Percentiles rank a stretch among this genome's conserved stretches.
Conservation (phyloP, 1,140 invertebrate species). For the Magallana ariakensis region DNA sequence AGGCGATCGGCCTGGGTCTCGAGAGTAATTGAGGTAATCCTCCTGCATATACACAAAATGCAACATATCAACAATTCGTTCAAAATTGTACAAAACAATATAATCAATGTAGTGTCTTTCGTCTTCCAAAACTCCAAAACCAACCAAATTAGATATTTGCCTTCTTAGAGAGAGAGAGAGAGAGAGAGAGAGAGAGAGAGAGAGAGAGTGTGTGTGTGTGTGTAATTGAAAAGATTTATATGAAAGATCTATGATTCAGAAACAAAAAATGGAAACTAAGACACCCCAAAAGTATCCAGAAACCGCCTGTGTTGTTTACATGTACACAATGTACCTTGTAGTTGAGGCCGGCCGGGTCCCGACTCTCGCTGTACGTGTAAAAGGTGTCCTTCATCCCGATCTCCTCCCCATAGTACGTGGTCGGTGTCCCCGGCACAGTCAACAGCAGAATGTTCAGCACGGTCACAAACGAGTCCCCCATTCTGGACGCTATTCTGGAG, state of each 20-base stretch:
- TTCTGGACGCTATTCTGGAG: slow-evolving; percentile 42
- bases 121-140: too few species aligned
- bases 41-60: neutral
- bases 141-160: too few species aligned
- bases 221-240: too few species aligned
- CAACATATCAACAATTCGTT: too few species aligned
- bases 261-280: too few species aligned
- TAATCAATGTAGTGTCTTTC: too few species aligned
- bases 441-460: slow-evolving; percentile 55
- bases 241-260: too few species aligned
- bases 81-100: too few species aligned
- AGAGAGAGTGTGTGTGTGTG: too few species aligned
- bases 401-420: slow-evolving; percentile 77
- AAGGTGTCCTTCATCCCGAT: slow-evolving; percentile 72
- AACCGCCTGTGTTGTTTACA: neutral
- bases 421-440: slow-evolving; percentile 54
- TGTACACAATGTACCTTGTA: slow-evolving; percentile 12
- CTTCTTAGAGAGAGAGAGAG: too few species aligned
- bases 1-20: slow-evolving; percentile 86
- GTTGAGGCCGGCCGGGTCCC: slow-evolving; percentile 64
- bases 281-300: too few species aligned
- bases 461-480: slow-evolving; percentile 45
- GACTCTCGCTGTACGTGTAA: slow-evolving; percentile 62
- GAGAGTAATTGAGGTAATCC: slow-evolving; percentile 49
- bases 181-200: too few species aligned